A percentile compares a stretch with the other conserved stretches of the same genome.
Conservation (phyloP, 2,113 vertebrate genomes). For the Bucco capensis region DNA sequence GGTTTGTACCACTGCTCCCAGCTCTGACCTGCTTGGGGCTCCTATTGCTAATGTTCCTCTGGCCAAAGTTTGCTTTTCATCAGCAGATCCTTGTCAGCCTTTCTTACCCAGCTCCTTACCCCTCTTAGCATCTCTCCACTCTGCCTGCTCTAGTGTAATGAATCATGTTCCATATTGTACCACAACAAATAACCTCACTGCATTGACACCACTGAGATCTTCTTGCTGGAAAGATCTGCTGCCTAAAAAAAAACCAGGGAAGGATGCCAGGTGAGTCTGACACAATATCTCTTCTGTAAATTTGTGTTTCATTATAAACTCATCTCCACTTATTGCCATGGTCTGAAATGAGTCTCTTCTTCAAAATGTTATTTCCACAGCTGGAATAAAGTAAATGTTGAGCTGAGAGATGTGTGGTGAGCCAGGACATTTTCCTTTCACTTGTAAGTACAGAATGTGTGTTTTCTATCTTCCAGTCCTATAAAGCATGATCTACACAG, state of each 20-base stretch:
- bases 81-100: background rate
- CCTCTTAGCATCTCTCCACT: background rate
- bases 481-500: background rate
- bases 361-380: background rate
- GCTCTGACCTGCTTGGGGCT: background rate
- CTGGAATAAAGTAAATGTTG: background rate
- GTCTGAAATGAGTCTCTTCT: background rate
- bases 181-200: background rate
- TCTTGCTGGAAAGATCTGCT: background rate
- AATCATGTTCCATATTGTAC: background rate
- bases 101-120: background rate
- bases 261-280: background rate
- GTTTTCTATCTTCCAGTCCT: background rate
- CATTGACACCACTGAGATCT: background rate
- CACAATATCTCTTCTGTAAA: background rate
- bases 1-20: background rate
- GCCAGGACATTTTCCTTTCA: background rate
- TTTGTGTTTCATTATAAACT: background rate
- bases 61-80: background rate
- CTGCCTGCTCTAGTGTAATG: background rate
- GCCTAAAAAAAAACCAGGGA: background rate
- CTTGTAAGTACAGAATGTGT: background rate
- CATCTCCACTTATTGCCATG: background rate
- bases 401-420: background rate
- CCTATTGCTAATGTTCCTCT: background rate